Evolutionary conservation across 2,888 invertebrate species (phyloP).

Genomic region (Hyposoter dolosus): DNA sequence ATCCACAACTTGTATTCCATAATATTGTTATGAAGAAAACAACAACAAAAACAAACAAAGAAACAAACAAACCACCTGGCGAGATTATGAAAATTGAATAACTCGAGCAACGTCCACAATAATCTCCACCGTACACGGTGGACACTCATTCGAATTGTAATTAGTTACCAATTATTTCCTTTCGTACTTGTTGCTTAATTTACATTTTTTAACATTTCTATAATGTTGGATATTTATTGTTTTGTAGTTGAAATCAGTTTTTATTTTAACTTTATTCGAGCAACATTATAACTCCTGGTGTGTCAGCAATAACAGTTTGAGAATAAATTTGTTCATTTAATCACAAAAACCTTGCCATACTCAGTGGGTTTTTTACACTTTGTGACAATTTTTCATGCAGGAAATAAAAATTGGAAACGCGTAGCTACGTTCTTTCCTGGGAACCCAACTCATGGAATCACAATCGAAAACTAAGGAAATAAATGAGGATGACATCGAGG

Average conservation of each 20-base stretch:
- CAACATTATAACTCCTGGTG: no score
- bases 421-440: not conserved
- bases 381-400: not conserved
- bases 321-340: not conserved
- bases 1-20: constrained; percentile 19
- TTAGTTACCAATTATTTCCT: not conserved
- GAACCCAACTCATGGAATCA: not conserved
- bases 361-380: not conserved
- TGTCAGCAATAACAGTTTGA: not conserved
- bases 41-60: not conserved
- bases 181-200: not conserved
- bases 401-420: not conserved
- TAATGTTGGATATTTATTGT: not conserved
- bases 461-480: not conserved
- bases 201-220: not conserved
- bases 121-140: not conserved
- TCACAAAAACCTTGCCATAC: not conserved
- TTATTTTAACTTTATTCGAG: not conserved
- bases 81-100: not conserved
- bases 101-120: not conserved
- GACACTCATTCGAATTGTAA: not conserved
- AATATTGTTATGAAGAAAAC: constrained; percentile 14
- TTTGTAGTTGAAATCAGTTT: not conserved
- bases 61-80: not conserved
- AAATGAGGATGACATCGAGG: not conserved